A percentile compares a stretch with the other conserved stretches of the same genome.
These are phyloP conservation scores for Slavum lentiscoides DNA, from an alignment of 2,888 invertebrate species.

Conservation along the genomic window DNA sequence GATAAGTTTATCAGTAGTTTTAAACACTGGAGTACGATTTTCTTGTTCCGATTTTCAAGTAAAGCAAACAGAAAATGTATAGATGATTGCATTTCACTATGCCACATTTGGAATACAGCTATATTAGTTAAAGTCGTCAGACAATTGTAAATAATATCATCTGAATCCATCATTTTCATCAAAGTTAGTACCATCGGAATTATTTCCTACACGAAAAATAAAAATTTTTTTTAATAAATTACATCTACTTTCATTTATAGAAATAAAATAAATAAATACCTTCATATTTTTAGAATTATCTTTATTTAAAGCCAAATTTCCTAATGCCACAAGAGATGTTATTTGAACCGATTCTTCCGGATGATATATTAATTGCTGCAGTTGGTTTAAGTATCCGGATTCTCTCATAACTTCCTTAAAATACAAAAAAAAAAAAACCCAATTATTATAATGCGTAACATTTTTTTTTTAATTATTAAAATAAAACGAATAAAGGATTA, in stretches of 20 bases:
- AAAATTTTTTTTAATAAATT: conserved; percentile 53
- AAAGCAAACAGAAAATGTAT: conserved; percentile 62
- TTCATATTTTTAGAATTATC: conserved; percentile 63
- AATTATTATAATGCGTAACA: too few species aligned
- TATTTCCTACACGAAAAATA: conserved; percentile 59
- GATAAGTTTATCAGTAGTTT: conserved; percentile 66
- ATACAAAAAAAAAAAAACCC: conserved; percentile 14
- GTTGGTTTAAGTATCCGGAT: conserved; percentile 62
- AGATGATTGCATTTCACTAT: conserved; percentile 62
- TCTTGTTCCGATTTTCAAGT: conserved; percentile 60
- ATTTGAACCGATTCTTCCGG: conserved; percentile 60
- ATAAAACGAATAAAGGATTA: too few species aligned
- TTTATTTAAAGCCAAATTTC: conserved; percentile 64
- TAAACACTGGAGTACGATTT: conserved; percentile 63
- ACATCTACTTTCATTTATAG: background rate
- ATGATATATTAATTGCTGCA: conserved; percentile 61
- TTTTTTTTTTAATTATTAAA: too few species aligned
- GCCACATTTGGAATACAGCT: conserved; percentile 62
- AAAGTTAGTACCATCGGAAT: conserved; percentile 62
- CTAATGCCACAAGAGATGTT: conserved; percentile 62
- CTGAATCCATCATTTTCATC: conserved; percentile 57
- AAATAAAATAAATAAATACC: conserved; percentile 58
- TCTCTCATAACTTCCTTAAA: conserved; percentile 62
- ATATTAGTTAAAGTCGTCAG: conserved; percentile 63
- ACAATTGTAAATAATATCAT: conserved; percentile 60